phyloP scores from a whole-genome alignment of 2,888 invertebrate genomes.

The Pseudococcus jackbeardsleyi region DNA sequence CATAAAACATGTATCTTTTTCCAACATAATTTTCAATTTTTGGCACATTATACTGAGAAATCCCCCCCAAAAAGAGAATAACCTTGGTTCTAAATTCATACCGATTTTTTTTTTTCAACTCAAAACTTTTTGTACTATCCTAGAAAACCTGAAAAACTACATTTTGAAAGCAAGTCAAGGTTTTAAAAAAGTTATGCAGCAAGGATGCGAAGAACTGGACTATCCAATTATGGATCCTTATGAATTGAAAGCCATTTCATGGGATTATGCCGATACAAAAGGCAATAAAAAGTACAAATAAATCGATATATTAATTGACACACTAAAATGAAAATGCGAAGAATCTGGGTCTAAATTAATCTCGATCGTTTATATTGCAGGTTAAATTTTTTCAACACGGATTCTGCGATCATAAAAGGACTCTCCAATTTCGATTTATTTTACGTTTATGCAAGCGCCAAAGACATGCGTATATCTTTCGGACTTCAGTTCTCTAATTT shows the following conservation, averaged over 20 bases:
- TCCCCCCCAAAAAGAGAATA: no score
- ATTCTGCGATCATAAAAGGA: background rate
- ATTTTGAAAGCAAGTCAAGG: background rate
- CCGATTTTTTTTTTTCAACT: no score
- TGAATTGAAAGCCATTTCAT: background rate
- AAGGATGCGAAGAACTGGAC: background rate
- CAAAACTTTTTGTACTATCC: no score
- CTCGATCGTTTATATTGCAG: background rate
- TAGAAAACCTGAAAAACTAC: background rate
- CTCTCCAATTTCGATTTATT: background rate
- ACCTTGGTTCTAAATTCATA: no score
- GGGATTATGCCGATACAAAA: background rate
- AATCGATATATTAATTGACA: background rate
- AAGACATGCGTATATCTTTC: background rate
- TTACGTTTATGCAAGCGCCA: background rate
- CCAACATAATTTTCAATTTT: no score
- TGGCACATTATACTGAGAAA: no score
- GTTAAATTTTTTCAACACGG: background rate
- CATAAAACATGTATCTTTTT: no score
- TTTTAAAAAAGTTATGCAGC: background rate
- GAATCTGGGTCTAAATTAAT: background rate
- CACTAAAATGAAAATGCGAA: no score
- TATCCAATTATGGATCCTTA: background rate
- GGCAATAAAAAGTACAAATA: background rate
- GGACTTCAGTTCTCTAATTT: background rate